Conservation (phyloP, 2,113 vertebrate genomes). For the Tautogolabrus adspersus region DNA sequence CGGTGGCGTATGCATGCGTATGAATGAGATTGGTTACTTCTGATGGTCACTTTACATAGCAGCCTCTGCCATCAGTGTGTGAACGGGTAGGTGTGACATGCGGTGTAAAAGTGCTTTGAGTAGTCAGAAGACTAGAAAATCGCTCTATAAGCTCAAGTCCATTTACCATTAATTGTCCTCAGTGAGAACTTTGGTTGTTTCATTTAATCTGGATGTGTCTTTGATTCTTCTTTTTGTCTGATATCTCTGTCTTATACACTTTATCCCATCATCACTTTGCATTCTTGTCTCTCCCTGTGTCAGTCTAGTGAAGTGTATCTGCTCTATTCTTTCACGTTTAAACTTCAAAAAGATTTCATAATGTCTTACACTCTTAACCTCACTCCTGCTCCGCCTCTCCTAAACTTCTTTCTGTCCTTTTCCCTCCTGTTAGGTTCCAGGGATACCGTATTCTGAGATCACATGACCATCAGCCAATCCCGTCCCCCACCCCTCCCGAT, state of each 20-base stretch:
- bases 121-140: too few species aligned
- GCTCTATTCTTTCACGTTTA: not conserved
- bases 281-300: constrained; percentile 12
- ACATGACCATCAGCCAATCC: constrained; percentile 91
- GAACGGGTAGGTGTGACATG: too few species aligned
- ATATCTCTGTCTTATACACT: not conserved
- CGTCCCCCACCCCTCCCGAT: constrained; percentile 86
- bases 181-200: too few species aligned
- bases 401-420: constrained; percentile 24
- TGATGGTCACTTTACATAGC: too few species aligned
- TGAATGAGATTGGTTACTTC: too few species aligned
- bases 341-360: constrained; percentile 3
- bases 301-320: constrained; percentile 16
- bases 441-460: constrained; percentile 90
- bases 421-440: constrained; percentile 81
- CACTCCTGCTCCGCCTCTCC: constrained; percentile 11
- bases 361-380: not conserved
- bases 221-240: constrained; percentile 5
- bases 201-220: not conserved
- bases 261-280: not conserved
- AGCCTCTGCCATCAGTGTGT: too few species aligned
- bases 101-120: too few species aligned
- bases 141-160: too few species aligned
- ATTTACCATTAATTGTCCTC: too few species aligned
- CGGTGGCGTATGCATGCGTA: too few species aligned